Conservation (phyloP, 1,140 invertebrate genomes). For the Trichonephila clavipes region DNA sequence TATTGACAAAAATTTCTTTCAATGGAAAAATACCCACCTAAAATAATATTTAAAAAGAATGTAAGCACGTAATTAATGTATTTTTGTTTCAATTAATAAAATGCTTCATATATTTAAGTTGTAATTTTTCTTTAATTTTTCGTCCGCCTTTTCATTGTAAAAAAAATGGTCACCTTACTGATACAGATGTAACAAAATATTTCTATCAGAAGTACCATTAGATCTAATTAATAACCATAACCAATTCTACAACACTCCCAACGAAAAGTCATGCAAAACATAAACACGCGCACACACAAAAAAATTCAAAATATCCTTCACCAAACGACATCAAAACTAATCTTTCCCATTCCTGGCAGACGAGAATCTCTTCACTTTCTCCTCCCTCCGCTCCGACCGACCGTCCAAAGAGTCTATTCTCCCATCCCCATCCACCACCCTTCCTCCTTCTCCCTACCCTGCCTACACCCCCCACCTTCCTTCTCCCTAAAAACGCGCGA, state of each 20-base stretch:
- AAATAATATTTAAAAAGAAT: too few species aligned
- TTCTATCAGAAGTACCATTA: too few species aligned
- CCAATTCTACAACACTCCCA: background rate
- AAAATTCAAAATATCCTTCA: background rate
- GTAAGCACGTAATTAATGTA: too few species aligned
- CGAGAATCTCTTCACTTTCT: background rate
- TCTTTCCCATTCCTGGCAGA: background rate
- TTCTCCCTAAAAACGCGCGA: slow-evolving; percentile 26
- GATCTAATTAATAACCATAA: too few species aligned
- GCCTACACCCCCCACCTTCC: background rate
- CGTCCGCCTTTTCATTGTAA: too few species aligned
- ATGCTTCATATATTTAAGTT: too few species aligned
- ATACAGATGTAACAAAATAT: background rate
- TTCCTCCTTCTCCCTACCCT: background rate
- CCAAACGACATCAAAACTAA: background rate
- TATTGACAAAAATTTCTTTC: too few species aligned
- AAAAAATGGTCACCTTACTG: background rate
- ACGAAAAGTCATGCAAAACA: background rate
- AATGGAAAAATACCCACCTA: too few species aligned
- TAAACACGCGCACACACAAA: background rate
- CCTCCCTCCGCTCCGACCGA: background rate
- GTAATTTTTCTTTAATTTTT: too few species aligned
- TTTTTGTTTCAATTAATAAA: too few species aligned
- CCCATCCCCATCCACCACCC: background rate
- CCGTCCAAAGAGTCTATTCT: slow-evolving; percentile 11